Conservation (phyloP, 92 coral and sea anemone species). For the Epizoanthus fatuus region DNA sequence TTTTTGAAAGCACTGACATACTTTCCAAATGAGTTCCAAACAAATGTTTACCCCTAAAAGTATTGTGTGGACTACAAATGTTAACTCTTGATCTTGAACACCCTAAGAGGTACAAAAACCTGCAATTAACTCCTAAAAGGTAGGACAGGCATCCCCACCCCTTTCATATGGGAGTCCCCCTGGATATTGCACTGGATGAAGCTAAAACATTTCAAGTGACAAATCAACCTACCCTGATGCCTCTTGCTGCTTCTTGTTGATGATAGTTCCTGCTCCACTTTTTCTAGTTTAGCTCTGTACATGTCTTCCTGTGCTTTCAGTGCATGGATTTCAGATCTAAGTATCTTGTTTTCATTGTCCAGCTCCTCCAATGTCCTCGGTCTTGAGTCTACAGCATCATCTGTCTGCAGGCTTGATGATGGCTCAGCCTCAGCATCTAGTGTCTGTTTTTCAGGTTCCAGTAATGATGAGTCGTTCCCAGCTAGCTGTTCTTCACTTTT, state of each 20-base stretch:
- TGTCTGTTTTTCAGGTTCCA: neutral
- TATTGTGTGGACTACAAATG: too few relatives aligned
- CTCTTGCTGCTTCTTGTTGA: conserved; percentile 47
- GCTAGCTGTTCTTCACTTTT: neutral
- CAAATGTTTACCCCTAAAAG: too few relatives aligned
- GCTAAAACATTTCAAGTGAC: neutral
- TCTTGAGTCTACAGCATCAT: neutral
- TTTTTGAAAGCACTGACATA: too few relatives aligned
- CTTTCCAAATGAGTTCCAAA: too few relatives aligned
- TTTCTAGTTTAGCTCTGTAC: conserved; percentile 56
- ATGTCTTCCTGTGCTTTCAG: conserved; percentile 61
- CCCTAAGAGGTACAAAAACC: too few relatives aligned
- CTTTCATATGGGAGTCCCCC: too few relatives aligned
- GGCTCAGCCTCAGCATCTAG: neutral
- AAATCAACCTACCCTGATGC: conserved; percentile 38
- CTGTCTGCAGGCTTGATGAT: neutral
- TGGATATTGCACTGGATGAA: too few relatives aligned
- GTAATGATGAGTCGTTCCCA: neutral
- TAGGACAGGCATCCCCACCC: too few relatives aligned
- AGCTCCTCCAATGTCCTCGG: conserved; percentile 22
- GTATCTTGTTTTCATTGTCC: conserved; percentile 49
- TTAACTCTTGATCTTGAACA: too few relatives aligned
- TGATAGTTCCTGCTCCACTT: conserved; percentile 69
- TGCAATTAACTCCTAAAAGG: too few relatives aligned
- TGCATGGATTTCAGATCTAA: conserved; percentile 60